Evolutionary conservation across 2,888 invertebrate genomes (phyloP), one percentile per base, ranked within the genome.

Genomic region (Helobdella robusta): DNA sequence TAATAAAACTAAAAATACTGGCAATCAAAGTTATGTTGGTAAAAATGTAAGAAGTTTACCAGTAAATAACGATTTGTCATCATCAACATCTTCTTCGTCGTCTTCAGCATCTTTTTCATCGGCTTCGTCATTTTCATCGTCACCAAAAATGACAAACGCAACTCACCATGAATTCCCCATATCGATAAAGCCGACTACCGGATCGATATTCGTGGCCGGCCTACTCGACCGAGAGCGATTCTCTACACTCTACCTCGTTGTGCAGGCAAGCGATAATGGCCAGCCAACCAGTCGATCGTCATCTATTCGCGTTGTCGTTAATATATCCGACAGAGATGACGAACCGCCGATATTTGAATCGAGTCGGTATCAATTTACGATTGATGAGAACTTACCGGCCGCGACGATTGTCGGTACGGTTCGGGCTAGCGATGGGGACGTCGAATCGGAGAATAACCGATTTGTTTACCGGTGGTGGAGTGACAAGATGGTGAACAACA

Each of bases 151-250:
- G n/a, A n/a, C n/a, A n/a, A n/a, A n/a, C n/a, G n/a, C n/a, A n/a
- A n/a, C n/a, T n/a, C n/a, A n/a, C n/a, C n/a, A n/a, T n/a, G 48
- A 48, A 48, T 56, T 56, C 32, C 56, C 56, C 28, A 28, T 56
- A n/a, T 56, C 56, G 32, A 30, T 56, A 28, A 32, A 56, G 28
- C 56, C 56, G 1, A 30, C n/a, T n/a, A 56, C n/a, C 5, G 56
- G 56, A n/a, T 30, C 28, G 1, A n/a, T 56, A 25, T 56, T 56
- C 56, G 56, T 56, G 11, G 20, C 18, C 28, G 56, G 56, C 25
- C n/a, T n/a, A n/a, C 28, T 56, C 25, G 56, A 56, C 56, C 56
- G 56, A n/a, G 56, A 56, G 15, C 28, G 28, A 28, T 56, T 56
- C 56, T 28, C 6, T 28, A 25, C n/a, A 28, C 28, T 56, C 18